Evolutionary conservation across 2,888 invertebrate species (phyloP).

Genomic region (Ferdinandea cuprea): DNA sequence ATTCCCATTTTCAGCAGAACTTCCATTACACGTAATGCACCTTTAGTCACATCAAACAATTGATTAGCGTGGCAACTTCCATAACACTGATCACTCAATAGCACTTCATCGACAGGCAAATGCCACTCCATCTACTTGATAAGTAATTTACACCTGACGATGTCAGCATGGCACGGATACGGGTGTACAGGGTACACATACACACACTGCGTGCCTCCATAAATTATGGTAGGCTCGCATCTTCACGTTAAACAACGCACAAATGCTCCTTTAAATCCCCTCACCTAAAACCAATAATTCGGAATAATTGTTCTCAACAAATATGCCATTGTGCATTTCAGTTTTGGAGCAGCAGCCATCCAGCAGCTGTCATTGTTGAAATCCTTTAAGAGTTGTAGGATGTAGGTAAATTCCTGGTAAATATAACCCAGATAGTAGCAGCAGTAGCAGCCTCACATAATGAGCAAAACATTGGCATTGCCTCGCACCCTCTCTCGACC

Average conservation of each 20-base stretch:
- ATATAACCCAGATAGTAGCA: not conserved
- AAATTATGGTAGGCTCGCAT: slow-evolving; percentile 22
- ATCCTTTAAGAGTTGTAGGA: no score
- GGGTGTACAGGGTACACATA: not conserved
- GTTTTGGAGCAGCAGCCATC: slow-evolving; percentile 2
- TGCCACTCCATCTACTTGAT: slow-evolving; percentile 23
- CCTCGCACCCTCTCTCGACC: not conserved
- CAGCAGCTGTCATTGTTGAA: slow-evolving; percentile 28
- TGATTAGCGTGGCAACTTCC: not conserved
- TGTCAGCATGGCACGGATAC: slow-evolving; percentile 14
- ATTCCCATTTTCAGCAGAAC: no score
- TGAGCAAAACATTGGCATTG: slow-evolving; percentile 52
- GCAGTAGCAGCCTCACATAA: slow-evolving; percentile 19
- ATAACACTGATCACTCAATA: not conserved
- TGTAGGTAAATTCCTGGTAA: no score
- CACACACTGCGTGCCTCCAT: slow-evolving; percentile 3
- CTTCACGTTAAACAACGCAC: not conserved
- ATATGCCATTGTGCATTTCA: slow-evolving; percentile 41
- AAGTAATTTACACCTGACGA: slow-evolving; percentile 50
- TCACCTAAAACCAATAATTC: slow-evolving; percentile 33
- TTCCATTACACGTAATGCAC: no score
- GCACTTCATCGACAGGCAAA: slow-evolving; percentile 34
- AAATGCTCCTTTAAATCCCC: slow-evolving; percentile 9
- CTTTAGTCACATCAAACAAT: not conserved
- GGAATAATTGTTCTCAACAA: slow-evolving; percentile 31